phyloP scores from a whole-genome alignment of 2,113 vertebrate genomes.

The Scopus umbretta region DNA sequence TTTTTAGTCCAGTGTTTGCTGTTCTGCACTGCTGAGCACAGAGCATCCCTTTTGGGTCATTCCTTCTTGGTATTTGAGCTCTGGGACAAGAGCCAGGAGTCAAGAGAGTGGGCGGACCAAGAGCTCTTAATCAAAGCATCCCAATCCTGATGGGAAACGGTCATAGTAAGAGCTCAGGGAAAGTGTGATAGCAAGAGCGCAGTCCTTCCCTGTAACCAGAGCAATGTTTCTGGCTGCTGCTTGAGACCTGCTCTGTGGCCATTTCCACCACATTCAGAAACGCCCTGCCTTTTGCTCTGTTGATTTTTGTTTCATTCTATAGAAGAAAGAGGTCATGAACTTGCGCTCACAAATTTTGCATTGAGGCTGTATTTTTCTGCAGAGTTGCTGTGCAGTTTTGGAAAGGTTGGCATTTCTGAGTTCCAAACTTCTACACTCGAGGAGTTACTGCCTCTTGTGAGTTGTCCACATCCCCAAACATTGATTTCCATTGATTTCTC shows the following conservation, averaged over 20 bases:
- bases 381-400: background rate
- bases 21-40: background rate
- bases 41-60: background rate
- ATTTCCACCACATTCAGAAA: background rate
- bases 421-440: background rate
- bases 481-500: background rate
- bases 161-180: background rate
- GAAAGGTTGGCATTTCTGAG: background rate
- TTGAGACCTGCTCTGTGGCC: background rate
- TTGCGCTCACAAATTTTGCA: background rate
- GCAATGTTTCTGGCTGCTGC: background rate
- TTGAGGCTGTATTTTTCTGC: background rate
- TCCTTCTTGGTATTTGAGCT: background rate
- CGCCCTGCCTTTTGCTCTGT: background rate
- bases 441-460: background rate
- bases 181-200: too few species aligned
- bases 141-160: background rate
- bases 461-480: background rate
- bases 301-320: background rate
- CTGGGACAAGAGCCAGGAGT: background rate
- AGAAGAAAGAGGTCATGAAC: background rate
- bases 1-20: background rate
- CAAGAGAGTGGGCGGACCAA: too few species aligned
- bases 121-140: background rate
- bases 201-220: background rate